phyloP scores from a whole-genome alignment of 2,113 vertebrate species.

The Zapus hudsonius region DNA sequence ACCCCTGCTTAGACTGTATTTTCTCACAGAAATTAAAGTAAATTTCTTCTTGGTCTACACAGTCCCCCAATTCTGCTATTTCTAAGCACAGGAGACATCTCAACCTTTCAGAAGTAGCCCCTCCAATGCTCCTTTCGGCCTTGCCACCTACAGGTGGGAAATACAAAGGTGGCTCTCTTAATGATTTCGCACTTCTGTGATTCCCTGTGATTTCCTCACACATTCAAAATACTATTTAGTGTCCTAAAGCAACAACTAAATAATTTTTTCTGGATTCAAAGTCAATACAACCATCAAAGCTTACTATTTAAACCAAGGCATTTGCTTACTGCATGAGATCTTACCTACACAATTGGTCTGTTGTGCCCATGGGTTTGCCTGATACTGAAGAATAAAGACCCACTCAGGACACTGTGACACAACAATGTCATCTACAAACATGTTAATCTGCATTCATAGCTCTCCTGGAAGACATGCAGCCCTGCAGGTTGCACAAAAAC shows the following conservation, averaged over 20 bases:
- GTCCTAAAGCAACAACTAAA: conserved; percentile 64
- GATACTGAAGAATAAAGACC: conserved; percentile 27
- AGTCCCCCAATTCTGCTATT: background rate
- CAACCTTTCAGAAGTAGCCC: background rate
- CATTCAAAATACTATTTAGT: conserved; percentile 35
- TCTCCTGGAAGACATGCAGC: too few species aligned
- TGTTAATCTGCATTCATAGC: too few species aligned
- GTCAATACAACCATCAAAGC: conserved; percentile 59
- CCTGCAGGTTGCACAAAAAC: background rate
- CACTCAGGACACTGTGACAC: background rate
- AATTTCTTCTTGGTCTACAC: background rate
- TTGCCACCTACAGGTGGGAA: conserved; percentile 50
- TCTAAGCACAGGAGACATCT: background rate
- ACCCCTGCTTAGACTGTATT: background rate
- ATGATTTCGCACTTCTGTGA: conserved; percentile 55
- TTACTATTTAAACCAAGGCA: conserved; percentile 62
- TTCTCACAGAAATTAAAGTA: conserved; percentile 24
- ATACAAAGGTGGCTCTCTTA: conserved; percentile 40
- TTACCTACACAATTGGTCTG: conserved; percentile 54
- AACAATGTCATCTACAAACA: too few species aligned
- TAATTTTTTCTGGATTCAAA: conserved; percentile 68
- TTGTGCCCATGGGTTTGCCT: background rate
- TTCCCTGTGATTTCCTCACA: conserved; percentile 64
- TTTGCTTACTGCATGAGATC: conserved; percentile 48
- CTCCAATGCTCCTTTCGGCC: background rate